A percentile compares a stretch with the other conserved stretches of the same genome.
Evolutionary conservation across 2,888 invertebrate genomes (phyloP).

Genomic region (Eretmocerus hayati): DNA sequence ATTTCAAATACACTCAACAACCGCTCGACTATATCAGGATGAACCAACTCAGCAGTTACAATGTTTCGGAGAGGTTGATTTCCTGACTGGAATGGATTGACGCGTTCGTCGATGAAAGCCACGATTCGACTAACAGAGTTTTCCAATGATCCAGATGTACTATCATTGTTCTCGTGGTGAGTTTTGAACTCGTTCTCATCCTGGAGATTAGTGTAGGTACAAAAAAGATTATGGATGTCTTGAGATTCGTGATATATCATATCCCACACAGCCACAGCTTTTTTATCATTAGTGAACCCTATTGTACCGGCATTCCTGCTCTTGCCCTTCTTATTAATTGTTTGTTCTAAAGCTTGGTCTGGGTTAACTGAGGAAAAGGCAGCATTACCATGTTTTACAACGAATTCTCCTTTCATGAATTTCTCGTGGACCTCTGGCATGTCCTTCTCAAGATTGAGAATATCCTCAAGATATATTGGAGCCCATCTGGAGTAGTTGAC

Average conservation of each 20-base stretch:
- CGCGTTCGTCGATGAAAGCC: not conserved
- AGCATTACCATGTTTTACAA: constrained; percentile 4
- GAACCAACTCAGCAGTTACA: not conserved
- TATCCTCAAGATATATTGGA: constrained; percentile 7
- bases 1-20: not conserved
- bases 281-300: constrained; percentile 7
- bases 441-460: not conserved
- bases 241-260: not conserved
- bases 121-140: constrained; percentile 1
- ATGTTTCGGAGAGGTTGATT: not conserved
- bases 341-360: constrained; percentile 14
- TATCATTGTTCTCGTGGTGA: not conserved
- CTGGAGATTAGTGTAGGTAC: not conserved
- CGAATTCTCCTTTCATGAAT: constrained; percentile 3
- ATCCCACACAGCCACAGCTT: constrained; percentile 4
- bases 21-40: not conserved
- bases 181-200: not conserved
- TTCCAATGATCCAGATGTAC: not conserved
- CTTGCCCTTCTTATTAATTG: not conserved
- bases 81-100: constrained; percentile 1
- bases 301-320: constrained; percentile 7
- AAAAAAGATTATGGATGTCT: not conserved
- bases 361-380: constrained; percentile 10
- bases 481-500: constrained; percentile 2
- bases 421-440: constrained; percentile 2